phyloP scores from a whole-genome alignment of 1,140 invertebrate species.

The Dendroctonus ponderosae region DNA sequence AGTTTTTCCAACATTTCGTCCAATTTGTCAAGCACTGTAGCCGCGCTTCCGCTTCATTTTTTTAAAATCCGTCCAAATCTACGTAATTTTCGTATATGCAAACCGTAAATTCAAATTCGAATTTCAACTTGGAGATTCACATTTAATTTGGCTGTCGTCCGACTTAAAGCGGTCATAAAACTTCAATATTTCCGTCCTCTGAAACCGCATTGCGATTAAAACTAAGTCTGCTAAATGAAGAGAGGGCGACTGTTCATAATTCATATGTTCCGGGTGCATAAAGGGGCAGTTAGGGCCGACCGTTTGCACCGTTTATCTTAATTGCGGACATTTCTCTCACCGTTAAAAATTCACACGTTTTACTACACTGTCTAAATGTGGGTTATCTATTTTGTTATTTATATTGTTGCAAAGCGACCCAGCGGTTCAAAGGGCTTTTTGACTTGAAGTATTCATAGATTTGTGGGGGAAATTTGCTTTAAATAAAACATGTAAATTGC shows the following conservation, averaged over 20 bases:
- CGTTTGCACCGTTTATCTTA: conserved; percentile 20
- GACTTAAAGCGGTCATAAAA: neutral
- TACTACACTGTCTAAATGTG: neutral
- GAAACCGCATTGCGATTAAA: neutral
- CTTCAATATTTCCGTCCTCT: no score
- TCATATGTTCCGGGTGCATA: conserved; percentile 7
- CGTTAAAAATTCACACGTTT: conserved; percentile 18
- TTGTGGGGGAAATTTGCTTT: no score
- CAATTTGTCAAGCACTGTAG: no score
- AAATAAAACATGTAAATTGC: no score
- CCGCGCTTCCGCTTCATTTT: no score
- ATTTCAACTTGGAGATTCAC: neutral
- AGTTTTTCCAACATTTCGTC: no score
- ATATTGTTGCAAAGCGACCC: neutral
- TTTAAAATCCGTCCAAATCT: no score
- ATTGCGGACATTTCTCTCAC: conserved; percentile 16
- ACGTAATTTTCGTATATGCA: no score
- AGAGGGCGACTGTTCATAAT: conserved; percentile 1
- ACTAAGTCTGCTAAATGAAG: neutral
- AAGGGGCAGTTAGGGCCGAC: conserved; percentile 20
- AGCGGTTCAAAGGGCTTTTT: no score
- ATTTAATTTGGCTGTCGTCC: conserved; percentile 1
- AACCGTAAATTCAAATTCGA: neutral
- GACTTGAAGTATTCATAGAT: no score
- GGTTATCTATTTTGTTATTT: conserved; percentile 1